Evolutionary conservation across 2,888 invertebrate genomes (phyloP), one percentile per base, ranked within the genome.

Genomic region (Gasteruption jaculator): DNA sequence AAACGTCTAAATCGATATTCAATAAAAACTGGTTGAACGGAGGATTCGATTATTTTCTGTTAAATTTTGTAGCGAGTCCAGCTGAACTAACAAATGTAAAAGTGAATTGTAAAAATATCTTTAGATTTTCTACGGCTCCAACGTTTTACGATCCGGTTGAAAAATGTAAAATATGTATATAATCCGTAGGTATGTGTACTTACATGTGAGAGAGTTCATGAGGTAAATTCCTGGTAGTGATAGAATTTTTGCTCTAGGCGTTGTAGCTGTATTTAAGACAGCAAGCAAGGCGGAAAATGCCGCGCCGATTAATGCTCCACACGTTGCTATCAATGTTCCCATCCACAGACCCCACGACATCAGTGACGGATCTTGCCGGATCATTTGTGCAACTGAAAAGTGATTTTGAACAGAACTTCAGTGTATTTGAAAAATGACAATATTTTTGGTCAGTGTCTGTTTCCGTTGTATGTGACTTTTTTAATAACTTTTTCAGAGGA

Each of bases 161-260:
- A n/a, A n/a, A n/a, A n/a, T n/a, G n/a, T n/a, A n/a, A n/a, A n/a
- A n/a, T n/a, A n/a, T n/a, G n/a, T n/a, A n/a, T n/a, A n/a, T n/a
- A n/a, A n/a, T n/a, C n/a, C n/a, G n/a, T n/a, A n/a, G n/a, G n/a
- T n/a, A n/a, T n/a, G n/a, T n/a, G n/a, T n/a, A 74, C 79, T 77
- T 72, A 91, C 91, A 76, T 55, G 86, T 83, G 50, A 87, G 70
- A 21, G 79, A 76, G 71, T 91, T 91, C 79, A 86, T 88, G 12
- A 86, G 68, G 54, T 84, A 86, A 25, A 86, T 74, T n/a, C 85
- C 85, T 16, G 80, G 75, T 29, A 82, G 73, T 56, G 84, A 80
- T 58, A 81, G 74, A 63, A 88, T 65, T 55, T 80, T 71, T 70
- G 86, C 73, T 5, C 84, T 77, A 5, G 84, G 83, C 2, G 83